These are phyloP conservation scores for Calameuta idolon DNA, from an alignment of 2,888 invertebrate genomes.

Conservation along the genomic window DNA sequence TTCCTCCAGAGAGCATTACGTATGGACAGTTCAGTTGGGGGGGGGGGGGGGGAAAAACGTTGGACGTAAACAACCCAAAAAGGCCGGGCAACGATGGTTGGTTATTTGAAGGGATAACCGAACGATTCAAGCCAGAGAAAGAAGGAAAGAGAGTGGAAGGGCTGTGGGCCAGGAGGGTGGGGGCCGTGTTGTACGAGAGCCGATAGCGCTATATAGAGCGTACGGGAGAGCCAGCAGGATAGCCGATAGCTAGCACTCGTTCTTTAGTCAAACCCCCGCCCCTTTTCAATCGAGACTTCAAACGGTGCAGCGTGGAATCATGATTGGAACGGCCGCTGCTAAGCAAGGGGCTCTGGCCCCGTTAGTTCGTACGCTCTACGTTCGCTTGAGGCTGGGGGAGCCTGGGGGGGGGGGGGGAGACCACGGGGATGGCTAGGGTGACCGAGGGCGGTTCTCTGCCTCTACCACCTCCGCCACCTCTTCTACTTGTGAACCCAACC, in stretches of 20 bases:
- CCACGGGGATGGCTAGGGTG: slow-evolving; percentile 58
- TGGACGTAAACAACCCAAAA: too few species aligned
- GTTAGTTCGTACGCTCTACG: slow-evolving; percentile 47
- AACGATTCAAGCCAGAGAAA: too few species aligned
- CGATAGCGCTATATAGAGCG: too few species aligned
- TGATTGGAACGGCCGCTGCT: slow-evolving; percentile 67
- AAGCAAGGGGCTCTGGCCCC: slow-evolving; percentile 63
- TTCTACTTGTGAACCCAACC: slow-evolving; percentile 44
- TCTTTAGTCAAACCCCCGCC: slow-evolving; percentile 67
- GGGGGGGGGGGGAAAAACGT: too few species aligned
- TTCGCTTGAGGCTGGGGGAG: slow-evolving; percentile 32
- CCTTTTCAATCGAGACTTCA: slow-evolving; percentile 67
- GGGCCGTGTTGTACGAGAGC: too few species aligned
- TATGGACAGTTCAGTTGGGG: too few species aligned
- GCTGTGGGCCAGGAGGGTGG: too few species aligned
- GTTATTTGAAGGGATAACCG: too few species aligned
- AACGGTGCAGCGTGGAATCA: slow-evolving; percentile 66
- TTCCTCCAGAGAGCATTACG: too few species aligned
- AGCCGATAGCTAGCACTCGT: slow-evolving; percentile 63
- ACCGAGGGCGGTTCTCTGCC: slow-evolving; percentile 53
- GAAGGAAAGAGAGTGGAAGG: too few species aligned
- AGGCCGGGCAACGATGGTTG: too few species aligned
- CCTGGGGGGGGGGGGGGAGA: slow-evolving; percentile 35
- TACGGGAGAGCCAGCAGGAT: slow-evolving; percentile 32
- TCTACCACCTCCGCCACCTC: slow-evolving; percentile 47